These are phyloP conservation scores for Agelastica alni DNA, from an alignment of 2,888 invertebrate genomes.

Conservation along the genomic window DNA sequence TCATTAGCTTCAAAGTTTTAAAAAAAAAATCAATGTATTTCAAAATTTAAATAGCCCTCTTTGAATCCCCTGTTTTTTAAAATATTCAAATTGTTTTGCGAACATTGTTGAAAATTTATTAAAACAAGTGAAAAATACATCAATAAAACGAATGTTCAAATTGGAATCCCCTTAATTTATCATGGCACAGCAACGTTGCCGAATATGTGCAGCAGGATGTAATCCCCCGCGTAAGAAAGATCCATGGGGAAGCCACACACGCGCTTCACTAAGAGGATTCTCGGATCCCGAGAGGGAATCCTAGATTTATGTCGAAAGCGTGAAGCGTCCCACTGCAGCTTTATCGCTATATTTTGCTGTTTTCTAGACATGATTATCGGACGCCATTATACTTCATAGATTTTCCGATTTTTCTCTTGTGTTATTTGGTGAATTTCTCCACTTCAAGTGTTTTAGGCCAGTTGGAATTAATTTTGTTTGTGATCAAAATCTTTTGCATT, in stretches of 20 bases:
- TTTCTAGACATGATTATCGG: conserved; percentile 46
- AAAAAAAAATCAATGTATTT: no score
- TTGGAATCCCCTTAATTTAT: conserved; percentile 42
- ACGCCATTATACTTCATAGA: conserved; percentile 39
- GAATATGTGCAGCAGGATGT: conserved; percentile 42
- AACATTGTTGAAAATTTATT: no score
- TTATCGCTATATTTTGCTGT: conserved; percentile 54
- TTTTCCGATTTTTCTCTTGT: conserved; percentile 24
- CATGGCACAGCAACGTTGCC: conserved; percentile 38
- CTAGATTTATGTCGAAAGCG: conserved; percentile 55
- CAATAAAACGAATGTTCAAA: conserved; percentile 21
- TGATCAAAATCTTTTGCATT: no score
- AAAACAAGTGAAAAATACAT: no score
- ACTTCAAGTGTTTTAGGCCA: conserved; percentile 1
- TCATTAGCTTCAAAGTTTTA: no score
- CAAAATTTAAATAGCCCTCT: no score
- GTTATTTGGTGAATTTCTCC: conserved; percentile 7
- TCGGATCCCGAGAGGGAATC: conserved; percentile 48
- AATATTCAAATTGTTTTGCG: no score
- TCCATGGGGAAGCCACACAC: conserved; percentile 49
- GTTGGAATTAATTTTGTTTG: no score
- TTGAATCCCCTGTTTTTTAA: no score
- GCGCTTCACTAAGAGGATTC: conserved; percentile 53
- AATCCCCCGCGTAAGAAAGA: conserved; percentile 49
- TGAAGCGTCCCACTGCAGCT: conserved; percentile 51